Base-by-base conservation (phyloP, 2,888 invertebrate species). In the Napeogenes sylphis region DNA sequence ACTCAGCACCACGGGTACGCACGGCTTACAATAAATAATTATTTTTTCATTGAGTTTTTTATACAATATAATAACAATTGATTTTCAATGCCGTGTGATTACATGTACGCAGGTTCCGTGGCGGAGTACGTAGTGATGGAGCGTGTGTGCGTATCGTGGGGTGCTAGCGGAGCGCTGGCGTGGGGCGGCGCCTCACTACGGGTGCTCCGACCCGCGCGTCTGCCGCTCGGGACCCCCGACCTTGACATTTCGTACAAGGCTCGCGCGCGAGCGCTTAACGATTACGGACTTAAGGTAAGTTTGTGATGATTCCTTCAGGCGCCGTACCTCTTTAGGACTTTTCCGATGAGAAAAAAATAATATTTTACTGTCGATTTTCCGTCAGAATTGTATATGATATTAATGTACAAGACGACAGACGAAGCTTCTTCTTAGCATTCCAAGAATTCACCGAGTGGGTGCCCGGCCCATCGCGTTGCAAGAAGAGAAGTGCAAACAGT, bases 61-160 rank as follows among this genome's bases (percentile, higher is more conserved):
- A 21, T 14, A 47, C 6, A 3, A 8, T 14, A 21, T 6, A 3
- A 8, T 21, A 4, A 21, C 4, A 21, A 47, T n/a, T 14, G 47
- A 47, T 1, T 4, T 4, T n/a, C 6, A 14, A 47, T n/a, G 2
- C 2, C 6, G 47, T 53, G 42, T 46, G 13, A 4, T 12, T 35
- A 35, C 14, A 45, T 42, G 46, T 38, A 10, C 32, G 51, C 82
- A 92, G 94, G 94, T 53, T 81, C 85, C 14, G 85, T 97, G 47
- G 92, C 92, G 53, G 96, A 97, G 85, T 94, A 94, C 76, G 93
- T 92, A 45, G 94, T 97, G 68, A 93, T 93, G 81, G 97, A 97
- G 85, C 92, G 97, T 73, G 95, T 96, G 73, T 95, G 96, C 32
- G 86, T 97, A 71, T 93, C 94, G 76, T 96, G 96, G 95, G 95